Evolutionary conservation across 2,888 invertebrate species (phyloP).

Genomic region (Cyrtodaria siliqua): DNA sequence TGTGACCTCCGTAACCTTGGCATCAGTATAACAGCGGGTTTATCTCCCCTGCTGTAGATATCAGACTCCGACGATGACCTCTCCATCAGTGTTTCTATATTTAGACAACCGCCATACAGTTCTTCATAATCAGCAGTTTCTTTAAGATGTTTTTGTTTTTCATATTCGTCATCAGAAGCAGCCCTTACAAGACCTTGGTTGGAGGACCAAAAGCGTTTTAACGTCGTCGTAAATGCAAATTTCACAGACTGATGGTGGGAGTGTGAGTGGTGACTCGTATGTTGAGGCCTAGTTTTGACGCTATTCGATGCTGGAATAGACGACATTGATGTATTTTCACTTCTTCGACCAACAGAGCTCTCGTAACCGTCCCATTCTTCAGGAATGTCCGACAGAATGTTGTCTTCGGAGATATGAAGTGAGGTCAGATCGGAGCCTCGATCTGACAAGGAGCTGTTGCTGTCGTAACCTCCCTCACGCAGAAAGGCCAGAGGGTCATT

Average conservation of each 20-base stretch:
- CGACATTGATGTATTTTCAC: slow-evolving; percentile 51
- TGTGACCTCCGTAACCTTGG: slow-evolving; percentile 55
- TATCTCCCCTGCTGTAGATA: slow-evolving; percentile 54
- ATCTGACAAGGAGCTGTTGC: slow-evolving; percentile 59
- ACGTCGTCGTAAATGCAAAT: slow-evolving; percentile 35
- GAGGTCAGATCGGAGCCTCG: slow-evolving; percentile 61
- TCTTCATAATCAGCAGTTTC: slow-evolving; percentile 55
- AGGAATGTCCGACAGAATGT: slow-evolving; percentile 77
- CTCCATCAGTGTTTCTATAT: slow-evolving; percentile 61
- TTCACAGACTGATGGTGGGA: slow-evolving; percentile 16
- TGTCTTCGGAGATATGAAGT: slow-evolving; percentile 76
- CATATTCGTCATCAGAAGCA: slow-evolving; percentile 44
- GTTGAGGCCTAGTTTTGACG: slow-evolving; percentile 21
- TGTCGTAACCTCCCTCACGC: slow-evolving; percentile 46
- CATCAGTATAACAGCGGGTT: slow-evolving; percentile 43
- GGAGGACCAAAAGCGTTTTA: slow-evolving; percentile 64
- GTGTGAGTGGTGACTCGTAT: slow-evolving; percentile 14
- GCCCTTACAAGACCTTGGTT: slow-evolving; percentile 60
- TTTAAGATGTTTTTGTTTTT: slow-evolving; percentile 41
- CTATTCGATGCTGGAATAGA: slow-evolving; percentile 37
- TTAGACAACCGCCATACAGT: slow-evolving; percentile 58
- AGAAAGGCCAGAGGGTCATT: slow-evolving; percentile 44
- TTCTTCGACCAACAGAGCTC: slow-evolving; percentile 60
- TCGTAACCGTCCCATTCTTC: slow-evolving; percentile 75
- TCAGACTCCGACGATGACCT: slow-evolving; percentile 66